Evolutionary conservation across 2,797 vertebrate species (phyloP).

Genomic region (Poecilia velifera): DNA sequence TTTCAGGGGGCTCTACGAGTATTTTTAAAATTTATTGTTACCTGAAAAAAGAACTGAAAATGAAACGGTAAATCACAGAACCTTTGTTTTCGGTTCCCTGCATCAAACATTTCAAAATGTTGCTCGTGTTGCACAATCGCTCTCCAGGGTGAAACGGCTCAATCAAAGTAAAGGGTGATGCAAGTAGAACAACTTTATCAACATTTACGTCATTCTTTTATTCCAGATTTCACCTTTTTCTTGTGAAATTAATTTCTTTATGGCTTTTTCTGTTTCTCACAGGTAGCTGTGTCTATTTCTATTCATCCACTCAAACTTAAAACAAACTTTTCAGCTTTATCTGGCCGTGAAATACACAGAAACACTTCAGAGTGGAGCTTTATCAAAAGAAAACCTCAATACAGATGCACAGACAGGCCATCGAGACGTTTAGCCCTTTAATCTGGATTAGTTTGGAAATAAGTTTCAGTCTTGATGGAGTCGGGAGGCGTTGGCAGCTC

Average conservation of each 20-base stretch:
- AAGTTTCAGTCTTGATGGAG: constrained; percentile 37
- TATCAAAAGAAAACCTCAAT: background rate
- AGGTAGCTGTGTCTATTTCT: background rate
- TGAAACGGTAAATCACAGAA: constrained; percentile 56
- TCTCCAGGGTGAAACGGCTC: constrained; percentile 51
- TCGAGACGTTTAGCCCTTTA: background rate
- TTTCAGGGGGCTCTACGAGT: background rate
- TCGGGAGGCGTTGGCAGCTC: constrained; percentile 42
- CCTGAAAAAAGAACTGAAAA: constrained; percentile 33
- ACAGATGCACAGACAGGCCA: too few relatives aligned
- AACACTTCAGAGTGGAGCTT: background rate
- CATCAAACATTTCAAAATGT: constrained; percentile 52
- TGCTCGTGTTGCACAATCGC: constrained; percentile 39
- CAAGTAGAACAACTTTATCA: constrained; percentile 5
- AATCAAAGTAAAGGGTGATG: constrained; percentile 35
- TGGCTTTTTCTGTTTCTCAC: background rate
- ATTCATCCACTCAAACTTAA: too few relatives aligned
- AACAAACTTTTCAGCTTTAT: background rate
- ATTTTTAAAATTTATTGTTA: background rate
- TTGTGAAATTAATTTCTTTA: constrained; percentile 25
- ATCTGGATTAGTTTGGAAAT: constrained; percentile 21
- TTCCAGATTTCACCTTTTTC: background rate
- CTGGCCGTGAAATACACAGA: background rate
- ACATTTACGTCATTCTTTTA: background rate
- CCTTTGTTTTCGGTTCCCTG: constrained; percentile 55